Base-by-base conservation (phyloP, 1,140 invertebrate species). In the Heliconius hewitsoni region DNA sequence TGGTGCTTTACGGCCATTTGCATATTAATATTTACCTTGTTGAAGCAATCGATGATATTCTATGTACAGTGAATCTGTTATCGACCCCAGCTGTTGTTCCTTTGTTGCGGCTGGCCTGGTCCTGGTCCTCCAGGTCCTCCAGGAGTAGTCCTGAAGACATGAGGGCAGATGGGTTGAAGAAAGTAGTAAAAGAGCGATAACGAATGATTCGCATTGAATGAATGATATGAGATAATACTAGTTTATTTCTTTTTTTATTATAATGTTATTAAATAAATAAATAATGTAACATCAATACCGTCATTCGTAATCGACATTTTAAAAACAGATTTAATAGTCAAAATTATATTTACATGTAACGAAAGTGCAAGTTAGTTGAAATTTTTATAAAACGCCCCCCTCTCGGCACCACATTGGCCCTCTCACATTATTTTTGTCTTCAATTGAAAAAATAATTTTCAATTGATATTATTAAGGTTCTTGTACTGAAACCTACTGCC, bases 401-500 rank as follows among this genome's bases (percentile, higher is more conserved):
- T 57, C 19, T 71, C 30, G 37, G 71, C 16, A 19, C 34, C 60
- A 46, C 13, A 66, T 80, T 79, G 79, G 70, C 34, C 30, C 57
- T 80, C 82, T 81, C 78, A 76, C 76, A 81, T 75, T 83, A 55
- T 77, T 77, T 80, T 83, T 77, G 79, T 84, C 80, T 82, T 74
- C 37, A 77, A 74, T 83, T 83, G 74, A 84, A 90, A 85, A 86
- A 87, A 87, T 91, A 89, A 19, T 90, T 92, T 87, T 85, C 78
- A 83, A 89, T 85, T 90, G 91, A 92, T 93, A 92, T 92, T 93
- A 91, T 87, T 86, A 87, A 89, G 84, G 84, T 88, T 87, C 83
- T 84, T 84, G 82, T 87, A 93, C 91, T 93, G 91, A 93, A 88
- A 88, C 83, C 87, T 89, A 94, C 93, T 94, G 93, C 93, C 93